A percentile compares a stretch with the other conserved stretches of the same genome.
phyloP scores from a whole-genome alignment of 2,888 invertebrate genomes.

The Creontiades dilutus region DNA sequence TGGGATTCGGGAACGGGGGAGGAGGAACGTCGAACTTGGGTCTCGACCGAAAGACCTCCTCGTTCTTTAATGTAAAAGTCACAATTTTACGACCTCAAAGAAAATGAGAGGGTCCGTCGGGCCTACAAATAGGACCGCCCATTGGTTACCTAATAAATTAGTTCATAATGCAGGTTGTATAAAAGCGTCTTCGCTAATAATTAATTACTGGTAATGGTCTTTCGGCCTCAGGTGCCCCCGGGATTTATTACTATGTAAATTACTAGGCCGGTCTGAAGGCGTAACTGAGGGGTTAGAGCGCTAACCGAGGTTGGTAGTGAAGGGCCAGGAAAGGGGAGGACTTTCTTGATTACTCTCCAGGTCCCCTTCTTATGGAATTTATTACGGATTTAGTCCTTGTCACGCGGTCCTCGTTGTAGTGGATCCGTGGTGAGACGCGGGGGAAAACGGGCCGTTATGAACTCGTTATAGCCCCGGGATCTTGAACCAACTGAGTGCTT shows the following conservation, averaged over 20 bases:
- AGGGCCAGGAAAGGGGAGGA: constrained; percentile 24
- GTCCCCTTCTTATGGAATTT: constrained; percentile 65
- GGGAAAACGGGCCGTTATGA: constrained; percentile 53
- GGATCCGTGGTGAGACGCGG: not conserved
- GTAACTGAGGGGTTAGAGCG: not conserved
- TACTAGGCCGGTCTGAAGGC: constrained; percentile 50
- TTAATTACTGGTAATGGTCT: constrained; percentile 65
- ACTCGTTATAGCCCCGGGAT: constrained; percentile 53
- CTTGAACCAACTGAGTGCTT: constrained; percentile 3
- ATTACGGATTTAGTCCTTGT: constrained; percentile 68
- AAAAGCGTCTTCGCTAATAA: constrained; percentile 68
- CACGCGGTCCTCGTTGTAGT: constrained; percentile 52
- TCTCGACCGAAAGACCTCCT: not conserved
- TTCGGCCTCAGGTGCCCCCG: constrained; percentile 65
- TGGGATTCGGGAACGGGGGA: not conserved
- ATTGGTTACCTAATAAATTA: constrained; percentile 57
- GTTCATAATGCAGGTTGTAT: constrained; percentile 62
- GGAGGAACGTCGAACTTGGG: not conserved
- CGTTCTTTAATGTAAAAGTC: constrained; percentile 21
- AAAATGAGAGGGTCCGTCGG: constrained; percentile 1
- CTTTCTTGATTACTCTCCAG: constrained; percentile 65
- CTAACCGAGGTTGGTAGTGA: constrained; percentile 24
- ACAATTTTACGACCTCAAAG: constrained; percentile 2
- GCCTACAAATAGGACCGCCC: constrained; percentile 44
- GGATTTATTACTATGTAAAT: constrained; percentile 69